Evolutionary conservation across 30 jellyfish, hydroid and myxozoan genomes (phyloP).

Genomic region (Aurelia aurita complex sp. Pacific): DNA sequence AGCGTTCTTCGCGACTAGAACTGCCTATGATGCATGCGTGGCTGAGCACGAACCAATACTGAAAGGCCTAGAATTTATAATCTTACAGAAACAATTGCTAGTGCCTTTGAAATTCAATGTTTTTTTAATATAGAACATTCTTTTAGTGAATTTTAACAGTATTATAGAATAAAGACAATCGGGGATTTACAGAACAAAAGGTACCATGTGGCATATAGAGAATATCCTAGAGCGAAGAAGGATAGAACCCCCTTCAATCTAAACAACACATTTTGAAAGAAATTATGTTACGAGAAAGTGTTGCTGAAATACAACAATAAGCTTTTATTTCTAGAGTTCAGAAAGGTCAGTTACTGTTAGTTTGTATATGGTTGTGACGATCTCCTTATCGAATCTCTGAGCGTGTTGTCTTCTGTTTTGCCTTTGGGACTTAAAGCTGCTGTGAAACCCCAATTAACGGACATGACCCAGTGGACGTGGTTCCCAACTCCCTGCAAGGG

Average conservation of each 20-base stretch:
- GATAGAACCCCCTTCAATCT: neutral
- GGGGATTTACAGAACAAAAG: neutral
- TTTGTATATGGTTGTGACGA: neutral
- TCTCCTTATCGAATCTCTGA: no score
- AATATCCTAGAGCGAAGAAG: conserved; percentile 2
- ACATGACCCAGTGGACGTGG: no score
- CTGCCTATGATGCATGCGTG: neutral
- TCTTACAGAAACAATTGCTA: neutral
- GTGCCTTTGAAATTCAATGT: neutral
- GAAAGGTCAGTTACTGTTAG: neutral
- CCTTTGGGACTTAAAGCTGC: no score
- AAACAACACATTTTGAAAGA: neutral
- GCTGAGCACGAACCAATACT: neutral
- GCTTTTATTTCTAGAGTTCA: neutral
- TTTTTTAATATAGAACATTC: neutral
- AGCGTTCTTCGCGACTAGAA: no score
- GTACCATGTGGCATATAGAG: neutral
- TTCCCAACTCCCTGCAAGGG: no score
- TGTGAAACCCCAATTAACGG: no score
- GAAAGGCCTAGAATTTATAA: neutral
- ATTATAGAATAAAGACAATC: neutral
- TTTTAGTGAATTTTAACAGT: conserved; percentile 4
- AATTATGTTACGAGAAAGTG: neutral
- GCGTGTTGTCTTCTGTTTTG: no score
- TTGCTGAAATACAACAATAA: no score